Conservation (phyloP, 1,140 invertebrate genomes). For the Popillia japonica region DNA sequence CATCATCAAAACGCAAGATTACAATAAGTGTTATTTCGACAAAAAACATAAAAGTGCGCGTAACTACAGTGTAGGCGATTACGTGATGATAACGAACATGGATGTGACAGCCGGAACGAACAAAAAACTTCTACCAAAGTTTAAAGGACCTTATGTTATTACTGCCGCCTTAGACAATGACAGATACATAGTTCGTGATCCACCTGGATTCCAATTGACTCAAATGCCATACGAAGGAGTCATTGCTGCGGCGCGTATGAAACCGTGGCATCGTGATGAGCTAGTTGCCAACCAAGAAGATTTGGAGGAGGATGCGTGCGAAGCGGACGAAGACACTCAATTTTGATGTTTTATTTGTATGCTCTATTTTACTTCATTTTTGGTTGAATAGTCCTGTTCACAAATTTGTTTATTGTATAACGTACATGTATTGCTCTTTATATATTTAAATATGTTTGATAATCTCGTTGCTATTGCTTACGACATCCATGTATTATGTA, state of each 20-base stretch:
- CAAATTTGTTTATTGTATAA: too few relatives aligned
- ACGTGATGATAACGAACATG: constrained; percentile 51
- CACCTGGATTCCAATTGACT: constrained; percentile 44
- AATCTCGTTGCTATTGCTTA: too few relatives aligned
- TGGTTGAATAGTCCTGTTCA: too few relatives aligned
- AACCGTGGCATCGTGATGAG: background rate
- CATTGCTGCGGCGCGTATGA: background rate
- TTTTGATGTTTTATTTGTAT: too few relatives aligned
- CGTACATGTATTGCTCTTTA: too few relatives aligned
- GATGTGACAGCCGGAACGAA: constrained; percentile 49
- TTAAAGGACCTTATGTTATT: constrained; percentile 51
- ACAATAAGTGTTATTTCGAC: constrained; percentile 41
- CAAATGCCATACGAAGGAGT: constrained; percentile 38
- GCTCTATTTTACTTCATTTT: too few relatives aligned
- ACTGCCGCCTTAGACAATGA: background rate
- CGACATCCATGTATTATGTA: too few relatives aligned
- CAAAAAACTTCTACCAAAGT: constrained; percentile 51
- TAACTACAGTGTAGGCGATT: constrained; percentile 49
- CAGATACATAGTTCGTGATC: constrained; percentile 40
- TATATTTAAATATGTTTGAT: too few relatives aligned
- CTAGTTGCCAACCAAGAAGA: too few relatives aligned
- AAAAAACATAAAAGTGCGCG: constrained; percentile 44
- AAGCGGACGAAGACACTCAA: too few relatives aligned
- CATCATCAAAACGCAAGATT: constrained; percentile 8
- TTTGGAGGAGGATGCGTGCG: too few relatives aligned